A percentile compares a stretch with the other conserved stretches of the same genome.
Conservation (phyloP, 2,888 invertebrate species). For the Calameuta filiformis region DNA sequence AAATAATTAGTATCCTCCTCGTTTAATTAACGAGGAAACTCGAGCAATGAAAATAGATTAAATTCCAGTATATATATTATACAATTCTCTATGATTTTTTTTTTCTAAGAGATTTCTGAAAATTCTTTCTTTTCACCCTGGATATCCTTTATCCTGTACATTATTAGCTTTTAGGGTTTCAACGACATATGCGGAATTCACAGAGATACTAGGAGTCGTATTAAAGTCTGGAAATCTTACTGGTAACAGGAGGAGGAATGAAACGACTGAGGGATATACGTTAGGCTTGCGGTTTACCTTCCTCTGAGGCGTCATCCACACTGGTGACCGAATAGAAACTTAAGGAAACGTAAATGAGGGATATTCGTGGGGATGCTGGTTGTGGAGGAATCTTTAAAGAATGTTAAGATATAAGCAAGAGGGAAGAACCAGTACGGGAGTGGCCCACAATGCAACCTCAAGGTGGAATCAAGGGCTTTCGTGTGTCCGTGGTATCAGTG, state of each 20-base stretch:
- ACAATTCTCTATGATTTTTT: not conserved
- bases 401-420: not conserved
- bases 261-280: not conserved
- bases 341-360: not conserved
- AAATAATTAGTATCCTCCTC: not conserved
- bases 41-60: not conserved
- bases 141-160: not conserved
- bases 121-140: not conserved
- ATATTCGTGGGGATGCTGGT: not conserved
- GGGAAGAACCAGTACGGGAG: constrained; percentile 5
- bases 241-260: not conserved
- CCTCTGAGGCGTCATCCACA: not conserved
- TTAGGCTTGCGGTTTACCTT: too few relatives aligned
- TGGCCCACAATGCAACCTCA: constrained; percentile 20
- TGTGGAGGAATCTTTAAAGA: not conserved
- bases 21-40: not conserved
- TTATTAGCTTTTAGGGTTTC: not conserved
- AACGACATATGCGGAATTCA: not conserved
- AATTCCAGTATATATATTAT: not conserved
- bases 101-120: not conserved
- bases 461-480: constrained; percentile 15
- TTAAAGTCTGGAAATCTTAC: not conserved
- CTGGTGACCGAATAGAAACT: not conserved
- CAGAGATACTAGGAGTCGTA: not conserved
- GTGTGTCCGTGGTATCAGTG: constrained; percentile 9